A percentile compares a stretch with the other conserved stretches of the same genome.
Conservation (phyloP, 2,888 invertebrate species). For the Cosmopolites sordidus region DNA sequence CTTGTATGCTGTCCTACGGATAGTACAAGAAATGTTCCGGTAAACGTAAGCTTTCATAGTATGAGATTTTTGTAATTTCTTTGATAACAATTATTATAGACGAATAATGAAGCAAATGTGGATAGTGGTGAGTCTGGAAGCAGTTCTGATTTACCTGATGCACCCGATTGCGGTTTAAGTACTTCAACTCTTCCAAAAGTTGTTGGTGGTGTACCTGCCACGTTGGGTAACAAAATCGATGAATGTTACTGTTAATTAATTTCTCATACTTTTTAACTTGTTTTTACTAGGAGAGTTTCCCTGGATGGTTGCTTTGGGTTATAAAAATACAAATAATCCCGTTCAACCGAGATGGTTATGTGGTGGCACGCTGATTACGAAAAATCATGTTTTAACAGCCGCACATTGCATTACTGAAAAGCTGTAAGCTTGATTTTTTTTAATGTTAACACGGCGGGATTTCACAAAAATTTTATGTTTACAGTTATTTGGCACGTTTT, state of each 20-base stretch:
- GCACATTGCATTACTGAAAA: constrained; percentile 56
- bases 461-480: constrained; percentile 26
- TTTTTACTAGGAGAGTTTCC: constrained; percentile 67
- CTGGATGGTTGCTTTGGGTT: constrained; percentile 74
- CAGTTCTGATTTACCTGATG: constrained; percentile 37
- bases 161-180: constrained; percentile 61
- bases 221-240: constrained; percentile 49
- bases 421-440: constrained; percentile 51
- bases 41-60: constrained; percentile 2
- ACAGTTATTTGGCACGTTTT: constrained; percentile 63
- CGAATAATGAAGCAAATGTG: no score
- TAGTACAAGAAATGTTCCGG: no score
- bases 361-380: constrained; percentile 68
- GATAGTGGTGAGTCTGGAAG: no score
- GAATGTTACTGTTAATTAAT: not conserved
- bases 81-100: no score
- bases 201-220: constrained; percentile 68
- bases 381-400: constrained; percentile 71
- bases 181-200: constrained; percentile 57
- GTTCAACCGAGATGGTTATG: constrained; percentile 49
- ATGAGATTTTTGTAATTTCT: no score
- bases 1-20: constrained; percentile 58
- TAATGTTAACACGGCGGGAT: not conserved
- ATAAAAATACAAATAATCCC: constrained; percentile 50
- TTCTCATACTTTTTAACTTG: not conserved